Evolutionary conservation across 2,888 invertebrate species (phyloP), one percentile per base, ranked within the genome.

Genomic region (Drosophila anceps): DNA sequence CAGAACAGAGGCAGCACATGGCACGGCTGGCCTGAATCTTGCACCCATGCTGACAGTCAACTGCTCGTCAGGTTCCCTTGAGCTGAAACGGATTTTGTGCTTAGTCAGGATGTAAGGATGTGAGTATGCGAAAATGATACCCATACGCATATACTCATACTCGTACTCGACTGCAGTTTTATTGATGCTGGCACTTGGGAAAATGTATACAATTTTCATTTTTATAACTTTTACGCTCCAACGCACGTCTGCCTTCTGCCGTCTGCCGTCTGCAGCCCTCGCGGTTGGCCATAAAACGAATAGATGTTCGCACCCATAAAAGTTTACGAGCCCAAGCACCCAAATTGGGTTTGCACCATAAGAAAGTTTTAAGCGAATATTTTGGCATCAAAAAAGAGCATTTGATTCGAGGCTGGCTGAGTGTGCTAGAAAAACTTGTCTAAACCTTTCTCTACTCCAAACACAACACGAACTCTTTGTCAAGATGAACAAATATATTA

Each of bases 161-260:
- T 54, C 58, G 58, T 67, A 70, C 48, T 73, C 65, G 71, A 77
- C 76, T 76, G 81, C 75, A 55, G 69, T 82, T 88, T 90, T 81
- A 84, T 76, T 66, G 76, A 63, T 63, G 66, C 66, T 59, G 51
- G 68, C 83, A 88, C 88, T 88, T 79, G 76, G 79, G 62, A 76
- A 90, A 91, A 84, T 81, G 81, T 88, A 87, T 88, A 90, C 88
- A 79, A 90, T 91, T 84, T 91, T 79, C 75, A 76, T 82, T 90
- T 91, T 91, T 84, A 91, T 86, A 78, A 72, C 81, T 59, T 76
- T 66, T 72, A 58, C 76, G 79, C 82, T 81, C 73, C 78, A 82
- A 31, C 76, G 82, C 66, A 78, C 64, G 76, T 62, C 77, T 78
- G 73, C 76, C 81, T 76, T 69, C 76, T 24, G 4, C 18, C 20